These are phyloP conservation scores for Phacellophora camtschatica DNA, from an alignment of 30 jellyfish, hydroid and myxozoan genomes.

Conservation along the genomic window DNA sequence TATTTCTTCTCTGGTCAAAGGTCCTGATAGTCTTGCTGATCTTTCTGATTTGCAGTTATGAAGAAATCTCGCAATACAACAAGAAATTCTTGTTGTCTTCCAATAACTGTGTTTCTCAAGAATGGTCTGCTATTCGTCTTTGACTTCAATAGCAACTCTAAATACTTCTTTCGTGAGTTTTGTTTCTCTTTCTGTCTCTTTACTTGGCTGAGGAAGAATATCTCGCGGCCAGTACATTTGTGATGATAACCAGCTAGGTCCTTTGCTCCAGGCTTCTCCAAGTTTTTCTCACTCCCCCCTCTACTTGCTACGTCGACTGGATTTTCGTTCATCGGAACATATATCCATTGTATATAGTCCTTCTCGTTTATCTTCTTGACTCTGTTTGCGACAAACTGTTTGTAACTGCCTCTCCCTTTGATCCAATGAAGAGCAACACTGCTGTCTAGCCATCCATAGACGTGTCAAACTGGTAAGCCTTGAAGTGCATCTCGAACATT, in stretches of 20 bases:
- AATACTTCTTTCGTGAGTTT: not conserved
- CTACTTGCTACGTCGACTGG: constrained; percentile 73
- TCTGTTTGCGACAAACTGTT: constrained; percentile 74
- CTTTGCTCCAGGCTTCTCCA: not conserved
- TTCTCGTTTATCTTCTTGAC: constrained; percentile 41
- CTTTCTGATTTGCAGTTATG: not conserved
- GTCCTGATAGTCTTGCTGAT: not conserved
- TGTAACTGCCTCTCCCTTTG: constrained; percentile 64
- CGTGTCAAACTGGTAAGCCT: constrained; percentile 19
- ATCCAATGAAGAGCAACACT: constrained; percentile 74
- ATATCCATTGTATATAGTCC: constrained; percentile 45
- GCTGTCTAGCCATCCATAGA: constrained; percentile 76
- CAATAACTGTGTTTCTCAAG: not conserved
- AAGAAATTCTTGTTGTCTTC: not conserved
- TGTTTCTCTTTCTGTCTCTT: not conserved
- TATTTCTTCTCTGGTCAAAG: constrained; percentile 5
- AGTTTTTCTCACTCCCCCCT: constrained; percentile 38
- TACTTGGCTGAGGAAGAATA: not conserved
- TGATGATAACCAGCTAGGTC: not conserved
- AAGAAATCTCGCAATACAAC: not conserved
- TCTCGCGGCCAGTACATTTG: not conserved
- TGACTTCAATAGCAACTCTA: not conserved
- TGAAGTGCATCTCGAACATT: constrained; percentile 44
- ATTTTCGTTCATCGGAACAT: constrained; percentile 67
- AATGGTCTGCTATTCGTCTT: not conserved